A percentile compares a stretch with the other conserved stretches of the same genome.
Conservation (phyloP, 2,888 invertebrate genomes). For the Eupeodes luniger region DNA sequence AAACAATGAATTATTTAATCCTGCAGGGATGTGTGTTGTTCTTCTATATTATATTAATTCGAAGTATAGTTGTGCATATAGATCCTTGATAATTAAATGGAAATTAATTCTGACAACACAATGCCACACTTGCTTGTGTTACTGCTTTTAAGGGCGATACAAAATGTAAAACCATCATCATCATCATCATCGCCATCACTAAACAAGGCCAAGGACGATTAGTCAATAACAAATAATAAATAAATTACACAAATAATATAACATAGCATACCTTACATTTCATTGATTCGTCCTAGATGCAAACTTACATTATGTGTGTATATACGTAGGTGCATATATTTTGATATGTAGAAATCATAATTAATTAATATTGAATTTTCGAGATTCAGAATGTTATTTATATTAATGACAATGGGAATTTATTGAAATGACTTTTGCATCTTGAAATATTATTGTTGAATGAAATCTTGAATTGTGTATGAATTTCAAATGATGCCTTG, state of each 20-base stretch:
- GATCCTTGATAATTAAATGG: constrained; percentile 59
- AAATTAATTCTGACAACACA: constrained; percentile 66
- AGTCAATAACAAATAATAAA: constrained; percentile 37
- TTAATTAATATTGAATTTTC: constrained; percentile 11
- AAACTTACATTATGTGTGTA: too few relatives aligned
- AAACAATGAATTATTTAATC: constrained; percentile 65
- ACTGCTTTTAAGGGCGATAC: constrained; percentile 10
- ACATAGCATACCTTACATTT: too few relatives aligned
- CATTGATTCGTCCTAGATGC: too few relatives aligned
- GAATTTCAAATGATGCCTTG: background rate
- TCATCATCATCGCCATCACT: background rate
- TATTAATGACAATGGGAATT: background rate
- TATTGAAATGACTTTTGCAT: background rate
- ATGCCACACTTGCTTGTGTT: constrained; percentile 18
- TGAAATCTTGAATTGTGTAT: background rate
- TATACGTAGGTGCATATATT: too few relatives aligned
- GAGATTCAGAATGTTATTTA: background rate
- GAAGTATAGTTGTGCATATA: too few relatives aligned
- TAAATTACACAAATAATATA: background rate
- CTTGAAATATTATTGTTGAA: background rate
- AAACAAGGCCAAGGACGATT: constrained; percentile 41
- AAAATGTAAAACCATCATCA: constrained; percentile 21
- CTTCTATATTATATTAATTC: too few relatives aligned
- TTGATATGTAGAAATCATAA: background rate
- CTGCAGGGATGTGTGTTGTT: constrained; percentile 15